Evolutionary conservation across 1,140 invertebrate genomes (phyloP).

Genomic region (Ericerus pela): DNA sequence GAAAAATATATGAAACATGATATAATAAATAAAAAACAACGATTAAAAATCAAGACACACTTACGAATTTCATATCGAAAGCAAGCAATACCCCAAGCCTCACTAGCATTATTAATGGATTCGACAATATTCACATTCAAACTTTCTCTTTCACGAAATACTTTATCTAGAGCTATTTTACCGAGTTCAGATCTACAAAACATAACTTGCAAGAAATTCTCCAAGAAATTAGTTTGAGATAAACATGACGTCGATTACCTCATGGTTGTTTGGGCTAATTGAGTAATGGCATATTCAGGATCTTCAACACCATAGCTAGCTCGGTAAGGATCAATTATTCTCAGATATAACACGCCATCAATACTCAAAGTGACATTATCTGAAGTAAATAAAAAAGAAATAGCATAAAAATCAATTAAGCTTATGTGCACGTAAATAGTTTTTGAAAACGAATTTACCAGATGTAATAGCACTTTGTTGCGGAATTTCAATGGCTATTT

Average conservation of each 20-base stretch:
- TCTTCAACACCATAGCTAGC: slow-evolving; percentile 98
- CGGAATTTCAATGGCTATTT: slow-evolving; percentile 98
- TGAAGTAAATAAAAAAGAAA: slow-evolving; percentile 26
- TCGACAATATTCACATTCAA: slow-evolving; percentile 94
- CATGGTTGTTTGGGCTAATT: slow-evolving; percentile 98
- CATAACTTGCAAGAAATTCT: neutral
- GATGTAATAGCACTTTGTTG: slow-evolving; percentile 95
- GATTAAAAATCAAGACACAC: slow-evolving; percentile 26
- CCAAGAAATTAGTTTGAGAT: neutral
- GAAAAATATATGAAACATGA: neutral
- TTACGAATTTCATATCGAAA: slow-evolving; percentile 95
- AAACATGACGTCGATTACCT: slow-evolving; percentile 33
- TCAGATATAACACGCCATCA: slow-evolving; percentile 93
- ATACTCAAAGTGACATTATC: slow-evolving; percentile 95
- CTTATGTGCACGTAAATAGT: too few relatives aligned
- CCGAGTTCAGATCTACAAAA: slow-evolving; percentile 74
- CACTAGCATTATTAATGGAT: slow-evolving; percentile 93
- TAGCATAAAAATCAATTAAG: neutral
- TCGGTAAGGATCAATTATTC: slow-evolving; percentile 81
- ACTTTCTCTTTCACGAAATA: slow-evolving; percentile 90
- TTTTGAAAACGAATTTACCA: slow-evolving; percentile 31
- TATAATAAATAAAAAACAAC: neutral
- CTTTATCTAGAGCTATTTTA: slow-evolving; percentile 93
- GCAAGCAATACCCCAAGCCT: slow-evolving; percentile 95
- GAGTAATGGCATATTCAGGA: slow-evolving; percentile 97